Percentiles rank a stretch among this genome's conserved stretches.
Evolutionary conservation across 2,797 vertebrate species (phyloP).

Genomic region (Epinephelus awoara): DNA sequence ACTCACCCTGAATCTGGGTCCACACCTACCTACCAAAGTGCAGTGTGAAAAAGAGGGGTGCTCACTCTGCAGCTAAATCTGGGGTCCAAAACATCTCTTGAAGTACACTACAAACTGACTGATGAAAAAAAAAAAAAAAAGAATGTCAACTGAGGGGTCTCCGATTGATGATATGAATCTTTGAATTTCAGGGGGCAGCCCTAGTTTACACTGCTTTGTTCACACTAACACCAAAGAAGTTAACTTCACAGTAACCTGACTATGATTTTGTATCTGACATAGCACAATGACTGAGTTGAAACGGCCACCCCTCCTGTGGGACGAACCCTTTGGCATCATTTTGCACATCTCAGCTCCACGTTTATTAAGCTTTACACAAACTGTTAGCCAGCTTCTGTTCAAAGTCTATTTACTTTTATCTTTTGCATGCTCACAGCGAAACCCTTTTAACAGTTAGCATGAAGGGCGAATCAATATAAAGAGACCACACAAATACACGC

Average conservation of each 20-base stretch:
- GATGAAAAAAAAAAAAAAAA: no score
- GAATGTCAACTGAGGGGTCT: no score
- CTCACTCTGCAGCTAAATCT: no score
- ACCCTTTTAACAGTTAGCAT: neutral
- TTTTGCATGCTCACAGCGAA: neutral
- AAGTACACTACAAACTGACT: no score
- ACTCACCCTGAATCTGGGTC: no score
- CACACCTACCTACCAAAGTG: no score
- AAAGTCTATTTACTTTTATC: constrained; percentile 6
- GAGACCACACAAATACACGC: neutral
- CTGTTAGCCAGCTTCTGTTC: neutral
- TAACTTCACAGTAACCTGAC: constrained; percentile 2
- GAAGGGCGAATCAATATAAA: neutral
- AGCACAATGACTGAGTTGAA: neutral
- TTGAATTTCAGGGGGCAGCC: no score
- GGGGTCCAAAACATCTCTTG: no score
- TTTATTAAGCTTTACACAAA: neutral
- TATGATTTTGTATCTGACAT: constrained; percentile 1
- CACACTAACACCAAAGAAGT: neutral
- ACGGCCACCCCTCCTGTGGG: neutral
- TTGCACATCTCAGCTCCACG: neutral
- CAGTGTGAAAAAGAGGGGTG: no score
- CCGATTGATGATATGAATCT: no score
- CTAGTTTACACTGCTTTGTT: neutral
- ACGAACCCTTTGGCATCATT: neutral